Conservation (phyloP, 2,888 invertebrate species). For the Lysandra coridon region DNA sequence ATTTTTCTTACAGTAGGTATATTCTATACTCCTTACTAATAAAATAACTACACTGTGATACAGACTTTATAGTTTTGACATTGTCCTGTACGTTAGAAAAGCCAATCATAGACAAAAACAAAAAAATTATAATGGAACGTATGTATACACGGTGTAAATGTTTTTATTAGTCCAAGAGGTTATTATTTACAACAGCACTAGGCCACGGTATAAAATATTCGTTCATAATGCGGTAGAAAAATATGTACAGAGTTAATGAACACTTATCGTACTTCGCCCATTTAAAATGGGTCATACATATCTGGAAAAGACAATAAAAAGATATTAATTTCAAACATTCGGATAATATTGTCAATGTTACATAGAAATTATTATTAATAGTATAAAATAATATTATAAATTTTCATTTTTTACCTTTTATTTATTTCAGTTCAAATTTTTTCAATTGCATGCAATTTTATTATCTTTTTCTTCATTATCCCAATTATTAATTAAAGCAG, state of each 20-base stretch:
- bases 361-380: too few species aligned
- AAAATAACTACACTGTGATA: background rate
- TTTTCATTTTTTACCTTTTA: background rate
- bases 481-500: too few species aligned
- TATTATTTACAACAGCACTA: background rate
- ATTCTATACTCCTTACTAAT: background rate
- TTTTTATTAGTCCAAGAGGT: background rate
- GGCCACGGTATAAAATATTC: background rate
- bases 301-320: slow-evolving; percentile 13
- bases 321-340: background rate
- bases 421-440: background rate
- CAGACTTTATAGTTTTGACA: background rate
- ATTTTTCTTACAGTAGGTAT: background rate
- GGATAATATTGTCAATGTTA: too few species aligned
- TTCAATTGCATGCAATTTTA: too few species aligned
- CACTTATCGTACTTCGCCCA: slow-evolving; percentile 4
- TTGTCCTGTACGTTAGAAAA: background rate
- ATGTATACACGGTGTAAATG: too few species aligned
- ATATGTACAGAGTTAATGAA: slow-evolving; percentile 2
- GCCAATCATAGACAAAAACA: background rate
- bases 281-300: slow-evolving; percentile 27
- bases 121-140: background rate
- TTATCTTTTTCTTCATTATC: too few species aligned
- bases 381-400: background rate
- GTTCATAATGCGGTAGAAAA: background rate